Evolutionary conservation across 2,797 vertebrate genomes (phyloP), one percentile per base, ranked within the genome.

Genomic region (Pelochelys cantorii): DNA sequence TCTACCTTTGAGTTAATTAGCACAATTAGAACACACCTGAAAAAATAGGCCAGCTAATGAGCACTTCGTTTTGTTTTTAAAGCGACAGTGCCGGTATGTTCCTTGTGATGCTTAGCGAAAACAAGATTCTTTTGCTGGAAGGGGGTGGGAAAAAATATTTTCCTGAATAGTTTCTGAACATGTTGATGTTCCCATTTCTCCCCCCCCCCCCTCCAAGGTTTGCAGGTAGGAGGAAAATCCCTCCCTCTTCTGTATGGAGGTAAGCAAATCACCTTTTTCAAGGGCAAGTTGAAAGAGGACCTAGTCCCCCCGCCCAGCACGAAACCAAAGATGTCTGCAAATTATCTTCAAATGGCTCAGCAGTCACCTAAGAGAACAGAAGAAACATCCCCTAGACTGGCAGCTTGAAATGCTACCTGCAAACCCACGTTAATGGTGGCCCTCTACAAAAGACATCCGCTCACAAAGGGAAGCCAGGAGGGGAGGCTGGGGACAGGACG

Each of bases 1-100:
- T 98, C 98, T 99, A 99, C 98, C 99, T 99, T 98, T 95, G 98
- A 98, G 98, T 99, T 99, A 98, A 99, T 99, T 99, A 99, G 97
- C 81, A 97, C 98, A 97, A 98, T 98, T 98, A 98, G 98, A 95
- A 96, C 97, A 98, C 98, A 99, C 98, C 98, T 99, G 98, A 98
- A 98, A 98, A 98, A 98, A 97, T 91, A 98, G 98, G 98, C 97
- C 97, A 95, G 91, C 95, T 97, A 96, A 95, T 53, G 86, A 97
- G 93, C 53, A 74, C 97, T 95, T 87, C 18, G n/a, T 90, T 86
- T 88, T 18, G 1, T 85, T 89, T 97, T 95, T 96, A 97, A 97
- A 97, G 97, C 93, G 95, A 93, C 85, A 31, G n/a, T 0, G 80
- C 8, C 6, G 82, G 60, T 1, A 15, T 75, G 37, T 80, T 29